A percentile compares a stretch with the other conserved stretches of the same genome.
These are phyloP conservation scores for Melanotaenia duboulayi DNA, from an alignment of 2,113 vertebrate genomes.

Conservation along the genomic window DNA sequence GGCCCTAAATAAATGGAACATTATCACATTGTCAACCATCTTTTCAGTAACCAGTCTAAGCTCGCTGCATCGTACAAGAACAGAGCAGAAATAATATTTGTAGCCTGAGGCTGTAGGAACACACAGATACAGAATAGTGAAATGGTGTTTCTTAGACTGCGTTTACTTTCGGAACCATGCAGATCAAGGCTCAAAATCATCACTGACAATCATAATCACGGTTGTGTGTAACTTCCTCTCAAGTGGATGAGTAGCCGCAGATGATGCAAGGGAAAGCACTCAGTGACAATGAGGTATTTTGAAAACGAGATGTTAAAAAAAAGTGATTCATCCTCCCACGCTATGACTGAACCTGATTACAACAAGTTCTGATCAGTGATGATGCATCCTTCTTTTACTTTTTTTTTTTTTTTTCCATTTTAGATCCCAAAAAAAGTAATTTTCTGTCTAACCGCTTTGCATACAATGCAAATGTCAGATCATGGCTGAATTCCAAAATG, in stretches of 20 bases:
- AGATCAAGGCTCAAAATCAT: slow-evolving; percentile 49
- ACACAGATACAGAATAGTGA: slow-evolving; percentile 18
- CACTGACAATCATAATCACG: slow-evolving; percentile 52
- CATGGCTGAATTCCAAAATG: slow-evolving; percentile 10
- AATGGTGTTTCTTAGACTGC: slow-evolving; percentile 11
- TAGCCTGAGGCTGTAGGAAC: slow-evolving; percentile 24
- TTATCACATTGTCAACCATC: not conserved
- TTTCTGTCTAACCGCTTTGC: slow-evolving; percentile 36
- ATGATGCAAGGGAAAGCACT: slow-evolving; percentile 40
- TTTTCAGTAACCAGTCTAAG: slow-evolving; percentile 1
- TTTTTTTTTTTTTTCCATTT: not conserved
- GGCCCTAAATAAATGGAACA: not conserved
- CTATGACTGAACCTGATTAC: slow-evolving; percentile 50
- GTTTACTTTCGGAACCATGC: slow-evolving; percentile 36
- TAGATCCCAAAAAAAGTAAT: slow-evolving; percentile 2
- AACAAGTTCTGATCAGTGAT: slow-evolving; percentile 49
- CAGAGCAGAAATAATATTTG: not conserved
- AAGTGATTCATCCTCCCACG: slow-evolving; percentile 45
- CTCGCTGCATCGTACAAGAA: slow-evolving; percentile 15
- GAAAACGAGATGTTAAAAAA: slow-evolving; percentile 41
- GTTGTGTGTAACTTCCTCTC: slow-evolving; percentile 37
- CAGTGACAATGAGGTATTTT: slow-evolving; percentile 35
- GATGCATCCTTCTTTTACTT: not conserved
- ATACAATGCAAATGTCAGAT: slow-evolving; percentile 25
- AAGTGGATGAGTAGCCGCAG: slow-evolving; percentile 61